Percentiles rank a stretch among this genome's conserved stretches.
phyloP scores from a whole-genome alignment of 2,888 invertebrate genomes.

The Apodemia zela region DNA sequence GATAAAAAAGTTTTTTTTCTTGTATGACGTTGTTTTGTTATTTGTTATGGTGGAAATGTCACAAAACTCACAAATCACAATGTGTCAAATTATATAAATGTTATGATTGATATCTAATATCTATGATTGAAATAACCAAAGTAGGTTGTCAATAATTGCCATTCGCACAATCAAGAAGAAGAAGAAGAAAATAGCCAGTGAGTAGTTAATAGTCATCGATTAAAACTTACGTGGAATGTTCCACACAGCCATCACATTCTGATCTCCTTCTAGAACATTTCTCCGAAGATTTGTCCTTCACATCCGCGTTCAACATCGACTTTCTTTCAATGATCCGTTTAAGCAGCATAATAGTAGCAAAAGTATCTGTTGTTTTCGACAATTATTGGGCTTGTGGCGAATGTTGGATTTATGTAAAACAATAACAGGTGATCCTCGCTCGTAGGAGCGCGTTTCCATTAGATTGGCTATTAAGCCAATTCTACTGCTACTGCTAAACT shows the following conservation, averaged over 20 bases:
- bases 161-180: too few species aligned
- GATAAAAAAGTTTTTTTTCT: too few species aligned
- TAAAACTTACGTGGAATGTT: slow-evolving; percentile 71
- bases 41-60: too few species aligned
- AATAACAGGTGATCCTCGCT: slow-evolving; percentile 55
- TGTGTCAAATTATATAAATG: too few species aligned
- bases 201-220: too few species aligned
- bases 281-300: slow-evolving; percentile 52
- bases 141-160: too few species aligned
- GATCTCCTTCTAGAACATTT: slow-evolving; percentile 74
- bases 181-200: not conserved
- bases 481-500: slow-evolving; percentile 64
- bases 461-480: slow-evolving; percentile 71
- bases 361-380: slow-evolving; percentile 73
- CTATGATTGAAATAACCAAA: too few species aligned
- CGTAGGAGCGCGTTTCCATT: slow-evolving; percentile 75
- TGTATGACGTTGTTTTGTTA: too few species aligned
- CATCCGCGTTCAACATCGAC: slow-evolving; percentile 71
- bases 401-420: slow-evolving; percentile 70
- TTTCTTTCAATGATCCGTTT: slow-evolving; percentile 80
- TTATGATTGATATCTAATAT: too few species aligned
- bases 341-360: slow-evolving; percentile 77
- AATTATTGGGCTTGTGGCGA: slow-evolving; percentile 67
- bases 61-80: too few species aligned
- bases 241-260: slow-evolving; percentile 70